These are phyloP conservation scores for Myotis lucifugus DNA, from an alignment of 2,113 vertebrate species.

Conservation along the genomic window DNA sequence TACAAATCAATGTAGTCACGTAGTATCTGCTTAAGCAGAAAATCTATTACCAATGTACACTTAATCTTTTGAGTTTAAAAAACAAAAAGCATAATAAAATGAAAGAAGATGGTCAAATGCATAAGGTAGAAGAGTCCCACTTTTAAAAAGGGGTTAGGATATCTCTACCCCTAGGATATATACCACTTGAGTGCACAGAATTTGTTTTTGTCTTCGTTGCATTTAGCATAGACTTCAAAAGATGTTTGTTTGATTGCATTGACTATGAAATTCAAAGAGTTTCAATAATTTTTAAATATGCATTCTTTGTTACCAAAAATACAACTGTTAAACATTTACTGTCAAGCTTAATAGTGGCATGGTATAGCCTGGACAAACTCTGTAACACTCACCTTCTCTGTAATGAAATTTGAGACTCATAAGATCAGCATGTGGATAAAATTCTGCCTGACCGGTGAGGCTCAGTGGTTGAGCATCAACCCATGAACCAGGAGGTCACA, in stretches of 20 bases:
- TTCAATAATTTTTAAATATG: not conserved
- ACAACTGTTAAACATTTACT: not conserved
- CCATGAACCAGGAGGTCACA: too few species aligned
- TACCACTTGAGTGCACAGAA: not conserved
- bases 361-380: not conserved
- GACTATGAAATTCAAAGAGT: slow-evolving; percentile 2
- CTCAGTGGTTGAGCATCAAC: too few species aligned
- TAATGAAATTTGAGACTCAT: not conserved
- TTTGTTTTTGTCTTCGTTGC: not conserved
- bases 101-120: not conserved
- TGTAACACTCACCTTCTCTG: not conserved
- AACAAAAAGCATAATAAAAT: not conserved
- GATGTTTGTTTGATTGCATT: not conserved
- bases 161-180: not conserved
- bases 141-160: not conserved
- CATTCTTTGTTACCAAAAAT: not conserved
- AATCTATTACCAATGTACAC: not conserved
- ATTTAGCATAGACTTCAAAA: not conserved
- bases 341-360: not conserved
- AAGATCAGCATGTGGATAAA: not conserved
- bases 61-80: not conserved
- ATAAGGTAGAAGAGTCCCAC: not conserved
- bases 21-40: not conserved
- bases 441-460: too few species aligned
- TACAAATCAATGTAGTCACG: not conserved